A percentile compares a stretch with the other conserved stretches of the same genome.
These are phyloP conservation scores for Enhydra lutris DNA, from an alignment of 2,113 vertebrate species.

Conservation along the genomic window DNA sequence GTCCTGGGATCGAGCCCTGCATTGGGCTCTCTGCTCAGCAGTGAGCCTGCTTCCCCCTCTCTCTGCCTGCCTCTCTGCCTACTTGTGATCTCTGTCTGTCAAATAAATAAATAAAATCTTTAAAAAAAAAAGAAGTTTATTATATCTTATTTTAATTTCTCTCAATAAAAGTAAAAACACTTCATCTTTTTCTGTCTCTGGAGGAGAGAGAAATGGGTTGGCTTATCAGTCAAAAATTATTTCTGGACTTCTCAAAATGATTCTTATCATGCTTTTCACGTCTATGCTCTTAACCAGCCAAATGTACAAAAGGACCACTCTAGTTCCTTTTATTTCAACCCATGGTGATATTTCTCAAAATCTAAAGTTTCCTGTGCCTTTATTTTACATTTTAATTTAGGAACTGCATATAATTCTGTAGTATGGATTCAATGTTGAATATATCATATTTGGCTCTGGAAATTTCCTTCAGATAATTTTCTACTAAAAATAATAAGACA, in stretches of 20 bases:
- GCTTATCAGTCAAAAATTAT: background rate
- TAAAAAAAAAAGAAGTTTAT: background rate
- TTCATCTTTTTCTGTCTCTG: background rate
- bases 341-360: background rate
- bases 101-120: too few relatives aligned
- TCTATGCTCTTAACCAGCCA: background rate
- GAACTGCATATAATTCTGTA: background rate
- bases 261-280: background rate
- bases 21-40: too few relatives aligned
- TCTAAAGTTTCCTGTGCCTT: background rate
- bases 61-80: too few relatives aligned
- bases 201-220: background rate
- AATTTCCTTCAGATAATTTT: background rate
- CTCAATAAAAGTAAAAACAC: background rate
- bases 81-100: too few relatives aligned
- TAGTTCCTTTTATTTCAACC: background rate
- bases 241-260: background rate
- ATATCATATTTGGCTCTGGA: background rate
- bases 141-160: background rate
- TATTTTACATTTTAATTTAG: background rate
- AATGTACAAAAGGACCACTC: background rate
- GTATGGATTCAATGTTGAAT: background rate
- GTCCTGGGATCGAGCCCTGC: too few relatives aligned
- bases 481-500: background rate
- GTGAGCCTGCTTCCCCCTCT: too few relatives aligned